Evolutionary conservation across 2,113 vertebrate genomes (phyloP), one percentile per base, ranked within the genome.

Genomic region (Archocentrus centrarchus): DNA sequence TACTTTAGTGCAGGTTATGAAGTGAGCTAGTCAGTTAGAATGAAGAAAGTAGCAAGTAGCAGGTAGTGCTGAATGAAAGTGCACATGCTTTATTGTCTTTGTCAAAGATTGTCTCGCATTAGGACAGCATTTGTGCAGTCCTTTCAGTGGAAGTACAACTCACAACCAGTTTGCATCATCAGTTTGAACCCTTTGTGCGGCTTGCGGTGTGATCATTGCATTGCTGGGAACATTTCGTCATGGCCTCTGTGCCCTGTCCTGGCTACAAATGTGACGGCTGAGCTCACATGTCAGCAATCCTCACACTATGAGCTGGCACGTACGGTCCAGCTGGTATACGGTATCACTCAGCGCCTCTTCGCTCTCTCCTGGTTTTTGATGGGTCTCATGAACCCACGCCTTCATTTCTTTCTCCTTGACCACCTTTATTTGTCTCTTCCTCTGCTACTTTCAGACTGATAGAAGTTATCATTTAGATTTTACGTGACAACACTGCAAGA

Each of bases 311-410:
- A 89, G 63, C 59, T 77, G 79, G 57, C 81, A 81, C 9, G 4
- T 62, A 24, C 0, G 55, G 61, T 64, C 73, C 89, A 86, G 91
- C 92, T 92, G 92, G 86, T 44, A 10, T 10, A 73, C 68, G 32
- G 47, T 73, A 70, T 86, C 89, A 76, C 80, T 93, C 91, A 82
- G 77, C 82, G 84, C 77, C 87, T 85, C 77, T 17, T 61, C 30
- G 44, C 63, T 75, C 76, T 76, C 24, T 68, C 78, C 30, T 18
- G 2, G 75, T 81, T 57, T 82, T 81, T 79, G 27, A 79, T 70
- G 59, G 30, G 18, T 70, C 66, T n/a, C 0, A 7, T 27, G 11
- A 53, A 73, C 66, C 24, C 30, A 14, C 27, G 11, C 32, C 47
- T 73, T 53, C n/a, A 35, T 73, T 73, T 55, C 30, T 73, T 73